Base-by-base conservation (phyloP, 2,888 invertebrate genomes). In the Dynastes tityus region DNA sequence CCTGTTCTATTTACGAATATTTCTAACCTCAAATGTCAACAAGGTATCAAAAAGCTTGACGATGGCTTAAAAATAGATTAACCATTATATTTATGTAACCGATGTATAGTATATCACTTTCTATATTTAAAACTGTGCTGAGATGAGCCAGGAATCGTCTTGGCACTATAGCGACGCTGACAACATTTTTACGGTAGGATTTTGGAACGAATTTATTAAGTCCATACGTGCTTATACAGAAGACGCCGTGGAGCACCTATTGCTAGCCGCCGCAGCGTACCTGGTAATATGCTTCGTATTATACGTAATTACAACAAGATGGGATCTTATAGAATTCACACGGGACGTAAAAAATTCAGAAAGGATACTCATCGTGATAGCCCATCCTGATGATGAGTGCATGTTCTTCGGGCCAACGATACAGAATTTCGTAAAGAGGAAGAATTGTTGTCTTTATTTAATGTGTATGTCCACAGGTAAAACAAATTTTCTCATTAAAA, bases 301-400 rank as follows among this genome's bases (percentile, higher is more conserved):
- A 40, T 89, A 89, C 84, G 79, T 86, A 22, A 83, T 85, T 67
- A 85, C 88, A 67, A 83, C 85, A 63, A 83, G 84, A 81, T 89
- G 91, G 85, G 89, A 90, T 45, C 83, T 90, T 49, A 88, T 91
- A 63, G 89, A 89, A 0, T 89, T 91, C 82, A 89, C 89, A 77
- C 89, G 90, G 49, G 90, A 90, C 40, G 89, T 91, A 13, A 88
- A 91, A 53, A 87, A 90, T 61, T 90, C 91, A 1, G 90, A 89
- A 80, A 90, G 95, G 83, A 92, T 97, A 63, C 89, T 98, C 45
- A 88, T 99, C 75, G 94, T 98, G 1, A 95, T 93, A 63, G 98
- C 99, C 29, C 99, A 99, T 90, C 99, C 99, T 16, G 99, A 99
- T 88, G 99, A 99, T 88, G 99, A 99, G 88, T 97, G 97, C 84